A percentile compares a stretch with the other conserved stretches of the same genome.
Evolutionary conservation across 2,797 vertebrate species (phyloP).

Genomic region (Crossoptilon crossoptilon): DNA sequence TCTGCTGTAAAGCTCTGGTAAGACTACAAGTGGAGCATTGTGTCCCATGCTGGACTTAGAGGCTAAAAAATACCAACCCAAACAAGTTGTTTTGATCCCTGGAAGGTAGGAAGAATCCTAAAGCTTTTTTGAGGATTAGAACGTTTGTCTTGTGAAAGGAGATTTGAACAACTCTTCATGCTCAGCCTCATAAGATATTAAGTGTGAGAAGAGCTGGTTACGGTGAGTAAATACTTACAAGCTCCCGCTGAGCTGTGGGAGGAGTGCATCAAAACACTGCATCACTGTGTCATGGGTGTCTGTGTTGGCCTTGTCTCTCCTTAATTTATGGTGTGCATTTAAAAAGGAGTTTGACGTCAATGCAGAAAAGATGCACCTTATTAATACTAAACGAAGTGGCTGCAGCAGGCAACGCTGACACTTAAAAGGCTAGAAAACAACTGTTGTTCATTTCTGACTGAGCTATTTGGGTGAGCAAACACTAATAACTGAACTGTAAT

Average conservation of each 20-base stretch:
- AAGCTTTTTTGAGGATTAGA: slow-evolving; percentile 52
- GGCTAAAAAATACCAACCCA: not conserved
- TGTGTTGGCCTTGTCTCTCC: not conserved
- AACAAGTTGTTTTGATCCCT: slow-evolving; percentile 31
- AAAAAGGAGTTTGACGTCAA: not conserved
- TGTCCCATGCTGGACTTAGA: not conserved
- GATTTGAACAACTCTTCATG: not conserved
- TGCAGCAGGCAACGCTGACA: not conserved
- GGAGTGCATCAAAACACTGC: rapidly evolving
- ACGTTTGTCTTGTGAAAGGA: not conserved
- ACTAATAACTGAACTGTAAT: not conserved
- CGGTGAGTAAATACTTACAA: not conserved
- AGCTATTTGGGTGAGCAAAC: not conserved
- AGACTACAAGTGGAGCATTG: not conserved
- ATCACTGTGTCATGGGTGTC: not conserved
- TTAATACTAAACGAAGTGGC: not conserved
- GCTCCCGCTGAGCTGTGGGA: not conserved
- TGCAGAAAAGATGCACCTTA: not conserved
- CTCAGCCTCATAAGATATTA: not conserved
- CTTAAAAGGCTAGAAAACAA: not conserved
- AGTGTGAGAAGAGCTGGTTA: not conserved
- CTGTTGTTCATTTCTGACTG: not conserved
- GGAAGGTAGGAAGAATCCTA: not conserved
- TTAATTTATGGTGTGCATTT: not conserved
- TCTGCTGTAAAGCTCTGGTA: slow-evolving; percentile 31